Evolutionary conservation across 1,140 invertebrate genomes (phyloP), one percentile per base, ranked within the genome.

Genomic region (Drosophila elegans): DNA sequence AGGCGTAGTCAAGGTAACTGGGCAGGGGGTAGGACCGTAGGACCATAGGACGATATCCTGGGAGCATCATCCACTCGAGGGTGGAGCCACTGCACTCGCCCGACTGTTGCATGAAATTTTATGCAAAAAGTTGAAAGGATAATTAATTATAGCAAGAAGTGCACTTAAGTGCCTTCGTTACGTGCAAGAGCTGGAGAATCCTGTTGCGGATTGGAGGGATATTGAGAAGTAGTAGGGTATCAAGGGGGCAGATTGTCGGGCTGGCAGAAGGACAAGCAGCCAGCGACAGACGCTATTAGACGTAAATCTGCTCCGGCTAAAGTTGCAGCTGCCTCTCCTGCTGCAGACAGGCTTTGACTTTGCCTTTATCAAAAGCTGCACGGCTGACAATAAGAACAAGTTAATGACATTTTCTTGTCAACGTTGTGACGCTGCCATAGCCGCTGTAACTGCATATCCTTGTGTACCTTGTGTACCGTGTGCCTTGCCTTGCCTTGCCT

Each of bases 91-190:
- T 84, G 60, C 55, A 27, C 52, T 57, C 74, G 34, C 52, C 61
- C 74, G 82, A 57, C 74, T 88, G 83, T 83, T 88, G 80, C 73
- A 88, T 84, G 80, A 83, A 89, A 89, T 89, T 89, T 89, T 89
- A 89, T 89, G 84, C 85, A 84, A 84, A 89, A 89, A 84, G 84
- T 89, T 89, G 84, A 90, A 89, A 89, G 85, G 84, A 89, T 89
- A 89, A 89, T 89, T 89, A 89, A 89, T 89, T 89, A 89, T 89
- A 89, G 84, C 84, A 89, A 90, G 84, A 89, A 89, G 84, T 89
- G 84, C 84, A 89, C 84, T 89, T 89, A 89, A 89, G 84, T 89
- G 84, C 84, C 84, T 89, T 89, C 84, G 84, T 84, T 89, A 89
- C 85, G 78, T 71, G 82, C 81, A 86, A 66, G 64, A 68, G 75